Evolutionary conservation across 2,888 invertebrate genomes (phyloP).

Genomic region (Sesamia inferens): DNA sequence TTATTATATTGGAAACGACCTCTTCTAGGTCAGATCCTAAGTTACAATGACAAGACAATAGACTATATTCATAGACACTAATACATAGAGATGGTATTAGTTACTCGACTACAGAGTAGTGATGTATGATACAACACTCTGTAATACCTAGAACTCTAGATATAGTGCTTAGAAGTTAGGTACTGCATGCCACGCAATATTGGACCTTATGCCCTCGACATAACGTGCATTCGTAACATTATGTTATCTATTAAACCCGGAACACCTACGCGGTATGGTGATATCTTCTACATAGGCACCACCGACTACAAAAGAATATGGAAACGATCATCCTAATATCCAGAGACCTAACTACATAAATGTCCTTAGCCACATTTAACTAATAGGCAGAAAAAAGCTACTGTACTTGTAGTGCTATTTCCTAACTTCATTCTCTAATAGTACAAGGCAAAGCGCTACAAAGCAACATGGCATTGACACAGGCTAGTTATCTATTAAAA

Average conservation of each 20-base stretch:
- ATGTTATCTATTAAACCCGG: slow-evolving; percentile 3
- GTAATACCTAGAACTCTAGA: too few species aligned
- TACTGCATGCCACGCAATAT: too few species aligned
- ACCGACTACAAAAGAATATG: background rate
- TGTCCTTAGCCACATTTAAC: background rate
- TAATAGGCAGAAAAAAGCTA: background rate
- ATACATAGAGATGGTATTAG: too few species aligned
- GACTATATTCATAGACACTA: too few species aligned
- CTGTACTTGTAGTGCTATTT: background rate
- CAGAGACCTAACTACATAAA: background rate
- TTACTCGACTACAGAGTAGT: too few species aligned
- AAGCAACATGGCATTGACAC: background rate
- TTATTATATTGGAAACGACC: too few species aligned
- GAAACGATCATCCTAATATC: background rate
- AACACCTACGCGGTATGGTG: background rate
- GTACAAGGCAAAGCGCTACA: background rate
- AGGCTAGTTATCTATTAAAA: slow-evolving; percentile 5
- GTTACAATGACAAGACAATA: too few species aligned
- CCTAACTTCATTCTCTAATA: background rate
- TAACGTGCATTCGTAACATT: too few species aligned
- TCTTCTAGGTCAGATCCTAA: too few species aligned
- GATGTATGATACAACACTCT: too few species aligned
- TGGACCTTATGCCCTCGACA: too few species aligned
- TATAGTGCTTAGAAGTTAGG: too few species aligned
- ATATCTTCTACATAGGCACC: background rate